Base-by-base conservation (phyloP, 1,140 invertebrate species). In the Drosophila lacertosa region DNA sequence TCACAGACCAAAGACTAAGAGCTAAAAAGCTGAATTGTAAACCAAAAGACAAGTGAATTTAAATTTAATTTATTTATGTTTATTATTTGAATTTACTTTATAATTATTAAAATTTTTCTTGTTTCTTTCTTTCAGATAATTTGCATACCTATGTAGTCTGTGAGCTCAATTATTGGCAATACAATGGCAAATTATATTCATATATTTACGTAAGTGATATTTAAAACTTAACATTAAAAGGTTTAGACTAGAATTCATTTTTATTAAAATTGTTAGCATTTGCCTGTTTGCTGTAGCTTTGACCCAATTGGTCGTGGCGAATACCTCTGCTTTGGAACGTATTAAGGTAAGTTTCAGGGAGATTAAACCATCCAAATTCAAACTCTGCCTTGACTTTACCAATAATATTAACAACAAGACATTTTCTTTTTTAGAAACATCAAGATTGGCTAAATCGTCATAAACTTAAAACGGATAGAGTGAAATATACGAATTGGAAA, bases 401-500 rank as follows among this genome's bases (percentile, higher is more conserved):
- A 2, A 44, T 44, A 20, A 5, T 10, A 20, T 4, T 15, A 40
- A 15, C 16, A 18, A 18, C 16, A 9, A 7, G 13, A 13, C 15
- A n/a, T 3, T 3, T 9, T 18, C 3, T 15, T 1, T 29, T 65
- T 4, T 32, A 91, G 90, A 91, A 89, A 88, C 90, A 91, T 67
- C 72, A 90, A 77, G 88, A 91, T 20, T 91, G 90, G 90, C 66
- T 91, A 4, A 81, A 64, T 16, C 69, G 73, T 35, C 77, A 89
- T 4, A 80, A 80, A 63, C 76, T 62, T 1, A 91, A 71, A 29
- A 5, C 62, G 42, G 59, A 76, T 9, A 66, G 57, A 37, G 40
- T 15, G 0, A 62, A 68, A 16, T 51, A 62, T 11, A 74, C 57
- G 16, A 72, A 65, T n/a, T 55, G 47, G 58, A 65, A 86, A 53